Percentiles rank a stretch among this genome's conserved stretches.
Evolutionary conservation across 2,797 vertebrate genomes (phyloP).

Genomic region (Pogoniulus pusillus): DNA sequence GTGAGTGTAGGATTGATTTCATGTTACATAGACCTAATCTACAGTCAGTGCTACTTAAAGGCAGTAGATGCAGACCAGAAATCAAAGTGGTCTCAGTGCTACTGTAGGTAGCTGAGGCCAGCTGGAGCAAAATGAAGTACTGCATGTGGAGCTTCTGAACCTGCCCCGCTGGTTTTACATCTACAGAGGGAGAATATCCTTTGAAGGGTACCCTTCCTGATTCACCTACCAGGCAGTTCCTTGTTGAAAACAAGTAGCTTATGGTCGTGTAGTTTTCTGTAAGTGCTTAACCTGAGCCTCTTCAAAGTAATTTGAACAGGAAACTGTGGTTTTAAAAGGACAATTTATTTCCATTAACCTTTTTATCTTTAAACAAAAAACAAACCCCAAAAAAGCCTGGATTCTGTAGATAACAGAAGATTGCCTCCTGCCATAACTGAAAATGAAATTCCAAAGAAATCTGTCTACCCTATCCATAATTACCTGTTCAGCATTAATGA

Average conservation of each 20-base stretch:
- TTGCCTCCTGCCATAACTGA: not conserved
- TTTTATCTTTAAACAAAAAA: not conserved
- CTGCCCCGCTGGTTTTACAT: slow-evolving; percentile 16
- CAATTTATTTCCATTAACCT: slow-evolving; percentile 27
- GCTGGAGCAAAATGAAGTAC: not conserved
- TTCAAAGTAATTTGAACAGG: slow-evolving; percentile 30
- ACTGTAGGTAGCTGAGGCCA: slow-evolving; percentile 8
- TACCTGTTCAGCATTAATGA: not conserved
- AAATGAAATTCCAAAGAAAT: not conserved
- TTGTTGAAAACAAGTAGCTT: slow-evolving; percentile 52
- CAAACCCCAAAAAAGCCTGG: not conserved
- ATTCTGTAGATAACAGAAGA: not conserved
- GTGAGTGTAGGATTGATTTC: slow-evolving; percentile 20
- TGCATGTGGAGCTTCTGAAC: not conserved
- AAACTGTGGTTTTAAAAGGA: not conserved
- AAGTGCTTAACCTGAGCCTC: slow-evolving; percentile 13
- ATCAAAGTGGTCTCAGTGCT: not conserved
- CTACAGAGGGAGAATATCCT: slow-evolving; percentile 21
- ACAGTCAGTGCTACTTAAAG: not conserved
- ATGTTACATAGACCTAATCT: not conserved
- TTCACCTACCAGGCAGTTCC: slow-evolving; percentile 49
- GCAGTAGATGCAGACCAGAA: slow-evolving; percentile 6
- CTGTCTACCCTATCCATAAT: not conserved
- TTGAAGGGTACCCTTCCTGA: slow-evolving; percentile 40
- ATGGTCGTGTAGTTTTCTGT: not conserved